These are phyloP conservation scores for Trichoplusia ni DNA, from an alignment of 1,140 invertebrate genomes.

Conservation along the genomic window DNA sequence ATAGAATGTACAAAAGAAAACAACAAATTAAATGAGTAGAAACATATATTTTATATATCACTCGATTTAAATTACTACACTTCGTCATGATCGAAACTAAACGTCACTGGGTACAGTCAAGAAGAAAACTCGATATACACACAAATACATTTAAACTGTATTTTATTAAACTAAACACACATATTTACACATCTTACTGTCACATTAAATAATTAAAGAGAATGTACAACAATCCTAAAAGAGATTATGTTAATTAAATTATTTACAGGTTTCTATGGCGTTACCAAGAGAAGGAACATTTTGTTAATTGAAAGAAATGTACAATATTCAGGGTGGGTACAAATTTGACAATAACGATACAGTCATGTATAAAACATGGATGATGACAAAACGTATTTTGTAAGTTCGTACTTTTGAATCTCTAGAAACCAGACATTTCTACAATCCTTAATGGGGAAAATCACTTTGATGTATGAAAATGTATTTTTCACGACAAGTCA, in stretches of 20 bases:
- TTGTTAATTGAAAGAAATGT: slow-evolving; percentile 39
- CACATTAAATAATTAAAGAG: slow-evolving; percentile 30
- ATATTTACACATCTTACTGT: slow-evolving; percentile 59
- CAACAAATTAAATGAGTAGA: slow-evolving; percentile 73
- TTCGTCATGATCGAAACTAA: slow-evolving; percentile 37
- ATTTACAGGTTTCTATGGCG: slow-evolving; percentile 48
- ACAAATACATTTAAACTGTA: slow-evolving; percentile 52
- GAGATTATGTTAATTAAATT: slow-evolving; percentile 22
- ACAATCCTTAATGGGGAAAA: no score
- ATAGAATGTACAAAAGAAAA: slow-evolving; percentile 40
- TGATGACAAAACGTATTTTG: no score
- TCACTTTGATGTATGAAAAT: no score
- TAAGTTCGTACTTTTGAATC: no score
- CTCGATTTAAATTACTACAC: slow-evolving; percentile 61
- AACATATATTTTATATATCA: slow-evolving; percentile 79
- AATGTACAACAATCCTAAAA: slow-evolving; percentile 43
- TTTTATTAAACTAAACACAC: slow-evolving; percentile 47
- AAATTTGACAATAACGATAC: background rate
- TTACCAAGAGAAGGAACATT: slow-evolving; percentile 49
- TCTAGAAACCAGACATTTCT: no score
- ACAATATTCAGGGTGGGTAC: slow-evolving; percentile 27
- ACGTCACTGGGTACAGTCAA: slow-evolving; percentile 47
- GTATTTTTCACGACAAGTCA: no score
- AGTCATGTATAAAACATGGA: no score
- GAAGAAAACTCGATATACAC: slow-evolving; percentile 55